These are phyloP conservation scores for Cyprinodon diabolis DNA, from an alignment of 2,797 vertebrate genomes.

Conservation along the genomic window DNA sequence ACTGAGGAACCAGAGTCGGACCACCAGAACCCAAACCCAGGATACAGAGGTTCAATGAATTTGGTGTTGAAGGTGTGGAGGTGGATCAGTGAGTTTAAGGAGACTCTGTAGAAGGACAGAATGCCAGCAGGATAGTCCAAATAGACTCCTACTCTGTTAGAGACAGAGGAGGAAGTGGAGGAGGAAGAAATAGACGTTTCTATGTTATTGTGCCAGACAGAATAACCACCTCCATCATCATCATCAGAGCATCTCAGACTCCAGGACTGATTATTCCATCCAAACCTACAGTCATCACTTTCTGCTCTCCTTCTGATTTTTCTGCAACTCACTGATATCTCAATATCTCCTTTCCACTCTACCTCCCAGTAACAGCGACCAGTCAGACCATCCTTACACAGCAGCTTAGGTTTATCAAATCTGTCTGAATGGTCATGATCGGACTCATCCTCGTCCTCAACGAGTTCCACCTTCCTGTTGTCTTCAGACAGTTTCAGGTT, in stretches of 20 bases:
- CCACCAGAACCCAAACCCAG: neutral
- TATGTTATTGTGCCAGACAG: neutral
- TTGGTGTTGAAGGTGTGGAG: no score
- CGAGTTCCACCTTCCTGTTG: no score
- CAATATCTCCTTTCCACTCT: neutral
- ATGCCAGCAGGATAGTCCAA: slow-evolving; percentile 1
- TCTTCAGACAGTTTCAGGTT: no score
- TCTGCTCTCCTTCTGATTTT: neutral
- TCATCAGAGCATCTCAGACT: no score
- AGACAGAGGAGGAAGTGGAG: neutral
- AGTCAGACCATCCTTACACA: neutral
- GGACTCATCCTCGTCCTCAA: no score
- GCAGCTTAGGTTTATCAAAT: neutral
- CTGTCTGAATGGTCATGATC: neutral
- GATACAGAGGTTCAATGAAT: no score
- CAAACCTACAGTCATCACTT: neutral
- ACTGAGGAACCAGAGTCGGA: neutral
- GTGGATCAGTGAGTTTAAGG: neutral
- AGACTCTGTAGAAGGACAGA: slow-evolving; percentile 6
- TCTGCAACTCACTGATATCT: neutral
- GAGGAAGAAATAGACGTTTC: neutral
- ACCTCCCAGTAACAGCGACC: slow-evolving; percentile 13
- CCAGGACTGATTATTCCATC: neutral
- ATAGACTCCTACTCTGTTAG: neutral
- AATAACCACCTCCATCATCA: neutral